phyloP scores from a whole-genome alignment of 35 echinoderm and acorn worm species.

The Heliocidaris tuberculata region DNA sequence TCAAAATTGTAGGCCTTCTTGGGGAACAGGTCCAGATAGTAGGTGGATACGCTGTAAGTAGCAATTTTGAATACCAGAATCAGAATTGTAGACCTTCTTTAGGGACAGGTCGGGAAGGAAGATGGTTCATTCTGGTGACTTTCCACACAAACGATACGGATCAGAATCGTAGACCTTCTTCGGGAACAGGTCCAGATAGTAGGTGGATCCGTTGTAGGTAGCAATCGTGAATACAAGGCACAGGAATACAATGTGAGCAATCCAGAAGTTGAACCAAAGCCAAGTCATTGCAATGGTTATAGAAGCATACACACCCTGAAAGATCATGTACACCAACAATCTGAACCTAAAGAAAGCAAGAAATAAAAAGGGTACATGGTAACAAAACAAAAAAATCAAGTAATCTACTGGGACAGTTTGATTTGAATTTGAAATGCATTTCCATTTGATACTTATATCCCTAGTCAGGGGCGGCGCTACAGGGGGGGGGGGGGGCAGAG shows the following conservation, averaged over 20 bases:
- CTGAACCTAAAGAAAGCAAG: background rate
- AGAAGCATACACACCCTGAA: background rate
- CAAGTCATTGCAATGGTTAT: background rate
- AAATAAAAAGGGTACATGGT: background rate
- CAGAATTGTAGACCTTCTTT: background rate
- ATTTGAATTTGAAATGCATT: too few relatives aligned
- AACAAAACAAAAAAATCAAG: background rate
- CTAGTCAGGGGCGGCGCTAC: too few relatives aligned
- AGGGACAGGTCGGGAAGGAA: background rate
- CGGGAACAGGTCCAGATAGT: slow-evolving; percentile 31
- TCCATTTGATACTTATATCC: too few relatives aligned
- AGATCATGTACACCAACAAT: background rate
- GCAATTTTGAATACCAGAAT: background rate
- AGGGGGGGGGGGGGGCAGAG: too few relatives aligned
- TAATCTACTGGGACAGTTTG: too few relatives aligned
- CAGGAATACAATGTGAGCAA: slow-evolving; percentile 28
- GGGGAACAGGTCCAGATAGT: background rate
- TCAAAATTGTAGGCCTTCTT: background rate
- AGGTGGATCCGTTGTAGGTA: slow-evolving; percentile 40
- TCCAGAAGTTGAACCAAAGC: slow-evolving; percentile 22
- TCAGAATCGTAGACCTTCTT: background rate
- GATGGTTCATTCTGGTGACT: background rate
- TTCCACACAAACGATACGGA: slow-evolving; percentile 38
- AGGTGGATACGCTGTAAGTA: background rate
- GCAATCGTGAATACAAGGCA: background rate